phyloP scores from a whole-genome alignment of 2,888 invertebrate genomes.

The Melolontha melolontha region DNA sequence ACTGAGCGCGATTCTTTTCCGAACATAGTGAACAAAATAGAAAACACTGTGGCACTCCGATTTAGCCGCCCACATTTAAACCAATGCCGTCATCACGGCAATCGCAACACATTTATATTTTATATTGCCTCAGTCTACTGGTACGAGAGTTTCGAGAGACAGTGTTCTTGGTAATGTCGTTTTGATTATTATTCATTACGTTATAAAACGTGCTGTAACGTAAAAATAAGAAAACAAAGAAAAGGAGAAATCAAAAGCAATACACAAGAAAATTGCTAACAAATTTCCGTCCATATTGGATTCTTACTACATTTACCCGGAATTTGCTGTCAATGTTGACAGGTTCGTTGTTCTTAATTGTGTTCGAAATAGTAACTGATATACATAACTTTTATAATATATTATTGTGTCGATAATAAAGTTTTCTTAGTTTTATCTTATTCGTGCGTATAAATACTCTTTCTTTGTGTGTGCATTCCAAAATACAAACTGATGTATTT shows the following conservation, averaged over 20 bases:
- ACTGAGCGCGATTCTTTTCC: conserved; percentile 17
- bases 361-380: neutral
- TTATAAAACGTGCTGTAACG: conserved; percentile 1
- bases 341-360: conserved; percentile 52
- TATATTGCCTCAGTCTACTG: conserved; percentile 19
- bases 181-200: conserved; percentile 6
- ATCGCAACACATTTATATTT: conserved; percentile 19
- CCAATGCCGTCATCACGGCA: conserved; percentile 29
- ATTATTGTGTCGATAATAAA: neutral
- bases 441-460: neutral
- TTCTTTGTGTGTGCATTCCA: too few relatives aligned
- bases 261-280: conserved; percentile 32
- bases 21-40: conserved; percentile 3
- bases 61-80: conserved; percentile 22
- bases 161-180: conserved; percentile 11
- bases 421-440: conserved; percentile 1
- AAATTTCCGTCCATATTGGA: conserved; percentile 50
- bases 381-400: neutral
- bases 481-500: too few relatives aligned
- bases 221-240: too few relatives aligned
- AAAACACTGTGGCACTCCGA: conserved; percentile 22
- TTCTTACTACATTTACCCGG: conserved; percentile 53
- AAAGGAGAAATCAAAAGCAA: neutral
- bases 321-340: conserved; percentile 63
- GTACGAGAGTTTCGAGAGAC: conserved; percentile 11